Evolutionary conservation across 2,113 vertebrate genomes (phyloP).

Genomic region (Centropus bengalensis): DNA sequence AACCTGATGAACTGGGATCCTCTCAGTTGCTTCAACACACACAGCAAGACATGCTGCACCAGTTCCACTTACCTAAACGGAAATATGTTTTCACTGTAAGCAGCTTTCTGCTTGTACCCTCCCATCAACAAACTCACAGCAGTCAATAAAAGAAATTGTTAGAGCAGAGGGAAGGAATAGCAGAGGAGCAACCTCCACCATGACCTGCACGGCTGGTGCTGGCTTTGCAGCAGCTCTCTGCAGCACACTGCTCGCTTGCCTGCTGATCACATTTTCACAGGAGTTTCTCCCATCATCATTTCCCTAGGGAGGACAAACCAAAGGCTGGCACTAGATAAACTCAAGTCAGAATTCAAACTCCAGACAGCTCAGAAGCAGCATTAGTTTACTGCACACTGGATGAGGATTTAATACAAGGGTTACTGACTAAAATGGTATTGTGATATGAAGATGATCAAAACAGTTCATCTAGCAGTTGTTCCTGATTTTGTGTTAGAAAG

Average conservation of each 20-base stretch:
- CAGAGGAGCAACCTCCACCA: not conserved
- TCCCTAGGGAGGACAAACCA: not conserved
- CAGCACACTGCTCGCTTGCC: fast-evolving
- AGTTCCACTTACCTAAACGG: not conserved
- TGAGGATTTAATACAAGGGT: not conserved
- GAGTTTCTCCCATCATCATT: not conserved
- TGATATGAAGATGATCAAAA: not conserved
- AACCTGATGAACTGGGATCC: not conserved
- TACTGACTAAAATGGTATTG: fast-evolving
- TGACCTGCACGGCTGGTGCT: not conserved
- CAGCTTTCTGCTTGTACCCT: not conserved
- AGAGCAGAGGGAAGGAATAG: not conserved
- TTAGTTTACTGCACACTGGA: fast-evolving
- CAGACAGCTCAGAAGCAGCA: not conserved
- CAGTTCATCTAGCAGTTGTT: not conserved
- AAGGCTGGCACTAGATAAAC: not conserved
- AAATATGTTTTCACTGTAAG: not conserved
- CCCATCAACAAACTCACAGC: not conserved
- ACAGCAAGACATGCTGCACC: not conserved
- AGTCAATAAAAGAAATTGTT: not conserved
- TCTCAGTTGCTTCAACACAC: not conserved
- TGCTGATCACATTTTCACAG: fast-evolving
- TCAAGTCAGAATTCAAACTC: not conserved
- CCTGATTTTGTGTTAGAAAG: not conserved
- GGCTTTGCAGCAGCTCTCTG: not conserved